A percentile compares a stretch with the other conserved stretches of the same genome.
Evolutionary conservation across 2,113 vertebrate genomes (phyloP).

Genomic region (Polypterus bichir): DNA sequence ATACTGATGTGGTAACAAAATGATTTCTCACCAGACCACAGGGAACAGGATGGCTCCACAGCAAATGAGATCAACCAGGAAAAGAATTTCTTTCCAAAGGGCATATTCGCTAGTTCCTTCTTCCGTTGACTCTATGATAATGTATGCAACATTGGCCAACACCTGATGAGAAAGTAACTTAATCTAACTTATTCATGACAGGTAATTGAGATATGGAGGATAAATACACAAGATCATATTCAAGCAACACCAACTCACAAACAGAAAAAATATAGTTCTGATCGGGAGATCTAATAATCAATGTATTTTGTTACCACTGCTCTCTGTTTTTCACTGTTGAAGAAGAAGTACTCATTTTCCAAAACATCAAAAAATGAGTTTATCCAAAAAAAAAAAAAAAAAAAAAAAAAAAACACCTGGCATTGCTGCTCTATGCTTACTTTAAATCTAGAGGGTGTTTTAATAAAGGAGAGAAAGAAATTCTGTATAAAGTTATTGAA

Average conservation of each 20-base stretch:
- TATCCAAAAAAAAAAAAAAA: no score
- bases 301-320: neutral
- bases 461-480: no score
- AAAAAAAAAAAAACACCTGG: no score
- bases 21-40: conserved; percentile 56
- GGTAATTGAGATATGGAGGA: neutral
- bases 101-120: conserved; percentile 63
- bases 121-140: conserved; percentile 66
- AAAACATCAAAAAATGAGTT: no score
- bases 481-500: no score
- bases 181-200: neutral
- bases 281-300: no score
- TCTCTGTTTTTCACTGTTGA: no score
- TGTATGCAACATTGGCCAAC: conserved; percentile 66
- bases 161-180: conserved; percentile 35
- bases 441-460: no score
- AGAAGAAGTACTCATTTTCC: no score
- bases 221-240: neutral
- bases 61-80: conserved; percentile 70
- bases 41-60: conserved; percentile 70
- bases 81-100: conserved; percentile 68
- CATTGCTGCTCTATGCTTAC: no score
- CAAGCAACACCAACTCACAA: neutral
- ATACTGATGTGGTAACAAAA: no score
- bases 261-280: neutral